Evolutionary conservation across 2,888 invertebrate species (phyloP), one percentile per base, ranked within the genome.

Genomic region (Erebia aethiops): DNA sequence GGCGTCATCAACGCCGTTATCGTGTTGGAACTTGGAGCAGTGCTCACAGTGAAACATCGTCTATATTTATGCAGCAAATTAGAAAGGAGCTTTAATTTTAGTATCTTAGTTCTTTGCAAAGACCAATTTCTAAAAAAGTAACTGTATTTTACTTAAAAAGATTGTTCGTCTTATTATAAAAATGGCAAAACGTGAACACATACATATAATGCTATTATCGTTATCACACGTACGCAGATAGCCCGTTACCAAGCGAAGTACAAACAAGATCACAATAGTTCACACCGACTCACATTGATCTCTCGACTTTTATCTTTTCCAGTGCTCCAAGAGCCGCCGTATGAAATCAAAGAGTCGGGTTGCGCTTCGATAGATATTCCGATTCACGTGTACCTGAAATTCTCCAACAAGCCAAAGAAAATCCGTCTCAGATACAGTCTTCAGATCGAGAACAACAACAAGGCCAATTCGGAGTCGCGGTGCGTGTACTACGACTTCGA

Each of bases 311-410:
- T 58, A 72, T 67, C 16, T 35, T 65, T 87, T 88, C 70, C 90
- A 93, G 92, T 93, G 73, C 85, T 91, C 75, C 92, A 92, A 84
- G 93, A 91, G 85, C 92, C 93, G 79, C 93, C 93, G 75, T 93
- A 92, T 85, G 93, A 93, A 84, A 92, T 93, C 77, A 90, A 92
- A 83, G 93, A 93, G 82, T 91, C 93, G 51, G 92, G 92, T 63
- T 89, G 88, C 80, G 87, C 90, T 35, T 92, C 92, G 35, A 88
- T 92, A 70, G 90, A 92, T 64, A 90, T 93, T 79, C 93, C 93
- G 52, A 92, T 93, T 67, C 87, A 93, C 83, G 90, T 93, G 81
- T 91, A 92, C 84, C 85, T 93, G 80, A 93, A 93, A 80, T 86
- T 85, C 80, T 88, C 86, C 81, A 84, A 78, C 77, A 86, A 87